Percentiles rank a stretch among this genome's conserved stretches.
Conservation (phyloP, 2,113 vertebrate species). For the Pterocles orientalis region DNA sequence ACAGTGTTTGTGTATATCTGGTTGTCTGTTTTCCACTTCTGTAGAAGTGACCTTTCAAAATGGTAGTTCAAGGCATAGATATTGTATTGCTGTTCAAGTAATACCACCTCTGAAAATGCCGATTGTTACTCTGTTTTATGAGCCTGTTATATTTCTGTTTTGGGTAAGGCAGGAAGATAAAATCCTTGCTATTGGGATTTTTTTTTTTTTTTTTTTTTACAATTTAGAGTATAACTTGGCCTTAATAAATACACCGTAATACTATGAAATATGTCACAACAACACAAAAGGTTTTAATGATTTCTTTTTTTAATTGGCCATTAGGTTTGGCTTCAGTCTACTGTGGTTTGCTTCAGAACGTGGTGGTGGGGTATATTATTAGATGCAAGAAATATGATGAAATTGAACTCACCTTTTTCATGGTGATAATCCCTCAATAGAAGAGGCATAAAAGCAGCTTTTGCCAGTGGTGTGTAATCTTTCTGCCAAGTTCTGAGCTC, state of each 20-base stretch:
- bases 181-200: background rate
- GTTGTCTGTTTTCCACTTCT: background rate
- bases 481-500: background rate
- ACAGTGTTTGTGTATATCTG: background rate
- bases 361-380: background rate
- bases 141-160: background rate
- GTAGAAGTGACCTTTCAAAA: background rate
- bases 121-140: background rate
- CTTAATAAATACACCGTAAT: background rate
- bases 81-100: background rate
- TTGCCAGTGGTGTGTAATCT: background rate
- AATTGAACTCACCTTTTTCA: background rate
- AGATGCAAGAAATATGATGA: background rate
- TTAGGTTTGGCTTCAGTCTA: background rate
- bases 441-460: background rate
- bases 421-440: background rate
- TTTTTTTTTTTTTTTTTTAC: no score
- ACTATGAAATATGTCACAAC: background rate
- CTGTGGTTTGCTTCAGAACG: background rate
- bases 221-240: background rate
- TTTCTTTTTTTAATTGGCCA: background rate
- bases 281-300: background rate
- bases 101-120: background rate
- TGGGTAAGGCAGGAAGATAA: background rate
- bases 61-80: background rate